Evolutionary conservation across 30 jellyfish, hydroid and myxozoan species (phyloP), one percentile per base, ranked within the genome.

Genomic region (Turritopsis rubra): DNA sequence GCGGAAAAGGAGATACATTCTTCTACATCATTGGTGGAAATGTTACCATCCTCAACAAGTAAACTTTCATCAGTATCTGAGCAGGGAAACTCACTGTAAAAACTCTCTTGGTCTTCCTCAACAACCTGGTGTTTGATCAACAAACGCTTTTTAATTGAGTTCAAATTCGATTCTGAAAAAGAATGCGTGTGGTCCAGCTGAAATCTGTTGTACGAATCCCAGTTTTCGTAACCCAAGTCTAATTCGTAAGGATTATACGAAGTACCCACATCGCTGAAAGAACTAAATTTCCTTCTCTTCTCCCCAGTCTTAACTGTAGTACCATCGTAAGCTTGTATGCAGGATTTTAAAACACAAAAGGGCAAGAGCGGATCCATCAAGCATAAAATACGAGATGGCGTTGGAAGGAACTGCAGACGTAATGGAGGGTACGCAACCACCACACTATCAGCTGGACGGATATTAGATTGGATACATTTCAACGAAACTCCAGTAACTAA

Each of bases 321-420:
- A 17, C 96, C 97, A 7, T 94, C 89, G 86, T 95, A 95, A 18
- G 99, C 97, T 65, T 81, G 88, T 21, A 89, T 80, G 72, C 97
- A 89, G 17, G 85, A 90, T 79, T 90, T 90, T 83, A 95, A 85
- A 20, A 95, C 91, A 30, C 97, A 98, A 17, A 89, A 79, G 41
- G 97, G 96, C 66, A 95, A 83, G 19, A 95, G 83, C 8, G 97
- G 99, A 54, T 95, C 99, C 97, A 89, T 89, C 22, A 88, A 72
- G n/a, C 96, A 72, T 17, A 95, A 91, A 75, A 95, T 83, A n/a
- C 99, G 90, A 0, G 99, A 95, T 19, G 99, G 99, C 27, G 99
- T 79, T 0, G 96, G 96, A 1, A 88, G 80, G 65, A 54, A 88
- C 68, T 90, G 96, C 7, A 90, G 85, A 16, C 97, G 93, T 79